Percentiles rank a stretch among this genome's conserved stretches.
Evolutionary conservation across 2,888 invertebrate genomes (phyloP).

Genomic region (Phalera bucephala): DNA sequence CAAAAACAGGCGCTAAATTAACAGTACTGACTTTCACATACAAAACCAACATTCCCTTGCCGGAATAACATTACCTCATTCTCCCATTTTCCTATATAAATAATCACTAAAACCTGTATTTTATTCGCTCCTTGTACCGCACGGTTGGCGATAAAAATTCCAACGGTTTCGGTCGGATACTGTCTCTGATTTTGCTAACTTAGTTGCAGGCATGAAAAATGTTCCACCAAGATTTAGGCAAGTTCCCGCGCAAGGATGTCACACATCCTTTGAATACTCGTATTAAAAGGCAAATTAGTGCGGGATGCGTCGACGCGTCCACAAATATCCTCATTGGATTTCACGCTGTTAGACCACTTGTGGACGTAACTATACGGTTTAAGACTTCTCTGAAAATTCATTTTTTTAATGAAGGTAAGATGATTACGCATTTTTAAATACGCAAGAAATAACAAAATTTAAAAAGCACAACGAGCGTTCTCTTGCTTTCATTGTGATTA

Average conservation of each 20-base stretch:
- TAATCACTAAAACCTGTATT: constrained; percentile 52
- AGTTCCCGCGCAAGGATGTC: constrained; percentile 43
- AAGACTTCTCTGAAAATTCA: constrained; percentile 22
- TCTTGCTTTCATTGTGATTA: too few species aligned
- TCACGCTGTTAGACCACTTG: constrained; percentile 49
- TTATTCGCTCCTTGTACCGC: constrained; percentile 46
- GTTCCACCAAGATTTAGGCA: constrained; percentile 50
- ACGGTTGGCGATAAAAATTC: constrained; percentile 58
- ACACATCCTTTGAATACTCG: constrained; percentile 71
- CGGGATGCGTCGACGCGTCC: constrained; percentile 56
- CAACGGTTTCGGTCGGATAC: constrained; percentile 44
- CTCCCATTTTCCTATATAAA: constrained; percentile 32
- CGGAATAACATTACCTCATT: too few species aligned
- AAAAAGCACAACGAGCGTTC: too few species aligned
- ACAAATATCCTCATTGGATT: constrained; percentile 63
- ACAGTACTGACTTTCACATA: too few species aligned
- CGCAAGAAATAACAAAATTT: constrained; percentile 14
- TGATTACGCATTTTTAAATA: too few species aligned
- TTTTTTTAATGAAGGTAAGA: too few species aligned
- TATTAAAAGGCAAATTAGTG: constrained; percentile 73
- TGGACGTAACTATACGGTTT: constrained; percentile 40
- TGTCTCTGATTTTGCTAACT: constrained; percentile 60
- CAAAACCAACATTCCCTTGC: too few species aligned
- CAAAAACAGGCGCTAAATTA: too few species aligned
- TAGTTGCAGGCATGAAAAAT: constrained; percentile 53